These are phyloP conservation scores for Eulemur macaco DNA, from an alignment of 2,113 vertebrate species.

Conservation along the genomic window DNA sequence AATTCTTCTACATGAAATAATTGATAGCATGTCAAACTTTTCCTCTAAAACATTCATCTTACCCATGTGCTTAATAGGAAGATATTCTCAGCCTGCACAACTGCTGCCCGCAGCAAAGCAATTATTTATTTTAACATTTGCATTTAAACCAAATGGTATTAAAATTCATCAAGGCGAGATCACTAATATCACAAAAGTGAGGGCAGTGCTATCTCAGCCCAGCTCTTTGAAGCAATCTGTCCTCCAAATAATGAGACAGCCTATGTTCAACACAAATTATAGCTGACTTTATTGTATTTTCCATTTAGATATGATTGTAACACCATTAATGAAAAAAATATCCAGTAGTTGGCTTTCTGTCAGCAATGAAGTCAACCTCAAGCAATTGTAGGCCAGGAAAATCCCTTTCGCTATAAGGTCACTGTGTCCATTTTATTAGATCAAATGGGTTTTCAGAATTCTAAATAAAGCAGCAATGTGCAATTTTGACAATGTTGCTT, in stretches of 20 bases:
- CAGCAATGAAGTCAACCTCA: conserved; percentile 45
- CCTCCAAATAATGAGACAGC: conserved; percentile 66
- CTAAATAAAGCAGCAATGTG: not conserved
- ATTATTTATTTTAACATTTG: conserved; percentile 81
- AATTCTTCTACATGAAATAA: conserved; percentile 74
- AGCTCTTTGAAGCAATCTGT: conserved; percentile 62
- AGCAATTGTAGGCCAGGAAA: not conserved
- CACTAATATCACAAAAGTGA: conserved; percentile 56
- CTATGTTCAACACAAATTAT: conserved; percentile 14
- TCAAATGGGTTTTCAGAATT: not conserved
- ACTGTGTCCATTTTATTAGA: not conserved
- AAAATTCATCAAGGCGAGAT: conserved; percentile 72
- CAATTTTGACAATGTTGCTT: not conserved
- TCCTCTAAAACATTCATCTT: conserved; percentile 68
- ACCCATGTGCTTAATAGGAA: conserved; percentile 63
- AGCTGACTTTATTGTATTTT: conserved; percentile 62
- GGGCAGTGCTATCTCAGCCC: conserved; percentile 17
- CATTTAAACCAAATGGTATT: conserved; percentile 79
- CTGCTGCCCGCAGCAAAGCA: conserved; percentile 53
- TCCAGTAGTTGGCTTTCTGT: conserved; percentile 53
- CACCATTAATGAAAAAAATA: conserved; percentile 50
- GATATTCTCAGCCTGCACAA: conserved; percentile 71
- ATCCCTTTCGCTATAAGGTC: conserved; percentile 16
- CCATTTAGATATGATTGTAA: conserved; percentile 57
- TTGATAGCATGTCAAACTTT: conserved; percentile 75